A percentile compares a stretch with the other conserved stretches of the same genome.
phyloP scores from a whole-genome alignment of 2,113 vertebrate genomes.

The Rhinoptilus africanus region DNA sequence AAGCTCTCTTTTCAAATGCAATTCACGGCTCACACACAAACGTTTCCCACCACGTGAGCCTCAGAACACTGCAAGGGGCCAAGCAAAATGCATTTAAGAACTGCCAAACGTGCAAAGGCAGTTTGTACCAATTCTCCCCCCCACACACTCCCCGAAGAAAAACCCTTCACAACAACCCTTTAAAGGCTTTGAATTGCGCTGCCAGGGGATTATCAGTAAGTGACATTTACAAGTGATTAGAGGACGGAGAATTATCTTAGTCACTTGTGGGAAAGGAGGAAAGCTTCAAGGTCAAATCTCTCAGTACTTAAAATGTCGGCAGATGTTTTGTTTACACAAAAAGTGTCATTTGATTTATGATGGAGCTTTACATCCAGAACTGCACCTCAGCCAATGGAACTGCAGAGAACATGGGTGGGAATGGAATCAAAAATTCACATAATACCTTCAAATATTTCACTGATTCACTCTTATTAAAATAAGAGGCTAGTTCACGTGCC shows the following conservation, averaged over 20 bases:
- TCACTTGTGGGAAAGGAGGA: constrained; percentile 61
- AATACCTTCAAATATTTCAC: constrained; percentile 16
- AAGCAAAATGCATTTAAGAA: constrained; percentile 51
- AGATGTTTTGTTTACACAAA: constrained; percentile 62
- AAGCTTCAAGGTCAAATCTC: constrained; percentile 63
- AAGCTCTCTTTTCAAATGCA: constrained; percentile 65
- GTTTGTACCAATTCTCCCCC: constrained; percentile 6
- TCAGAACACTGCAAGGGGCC: constrained; percentile 55
- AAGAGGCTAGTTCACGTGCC: neutral
- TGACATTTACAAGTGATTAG: constrained; percentile 66
- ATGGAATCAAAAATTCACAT: neutral
- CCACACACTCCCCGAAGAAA: neutral
- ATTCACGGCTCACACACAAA: constrained; percentile 52
- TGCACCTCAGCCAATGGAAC: neutral
- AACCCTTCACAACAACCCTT: constrained; percentile 51
- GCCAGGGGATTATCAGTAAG: constrained; percentile 57
- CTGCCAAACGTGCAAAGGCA: constrained; percentile 59
- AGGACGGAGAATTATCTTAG: constrained; percentile 62
- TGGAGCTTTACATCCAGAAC: neutral
- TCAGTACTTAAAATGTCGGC: constrained; percentile 46
- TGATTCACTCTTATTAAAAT: constrained; percentile 33
- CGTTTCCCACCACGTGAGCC: constrained; percentile 47
- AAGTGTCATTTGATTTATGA: constrained; percentile 52
- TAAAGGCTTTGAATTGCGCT: constrained; percentile 58
- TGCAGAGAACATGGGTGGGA: constrained; percentile 21